Evolutionary conservation across 2,113 vertebrate genomes (phyloP).

Genomic region (Limanda limanda): DNA sequence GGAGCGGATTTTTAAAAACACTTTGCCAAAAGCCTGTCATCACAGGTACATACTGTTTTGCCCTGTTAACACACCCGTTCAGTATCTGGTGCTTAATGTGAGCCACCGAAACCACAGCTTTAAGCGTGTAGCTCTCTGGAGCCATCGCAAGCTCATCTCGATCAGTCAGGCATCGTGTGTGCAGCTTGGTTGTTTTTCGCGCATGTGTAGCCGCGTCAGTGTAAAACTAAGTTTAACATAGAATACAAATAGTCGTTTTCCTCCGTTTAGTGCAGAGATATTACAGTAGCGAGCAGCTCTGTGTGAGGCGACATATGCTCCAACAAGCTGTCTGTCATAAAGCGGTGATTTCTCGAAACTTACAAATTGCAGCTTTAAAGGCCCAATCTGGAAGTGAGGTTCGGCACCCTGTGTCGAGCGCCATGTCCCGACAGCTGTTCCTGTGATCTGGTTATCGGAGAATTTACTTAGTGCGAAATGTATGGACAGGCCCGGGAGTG

Average conservation of each 20-base stretch:
- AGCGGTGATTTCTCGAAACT: slow-evolving; percentile 73
- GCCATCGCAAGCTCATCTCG: slow-evolving; percentile 33
- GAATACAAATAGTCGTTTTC: slow-evolving; percentile 59
- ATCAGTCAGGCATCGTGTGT: slow-evolving; percentile 56
- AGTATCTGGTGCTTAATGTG: slow-evolving; percentile 40
- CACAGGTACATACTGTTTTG: slow-evolving; percentile 42
- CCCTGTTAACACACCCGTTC: slow-evolving; percentile 30
- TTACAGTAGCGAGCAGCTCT: slow-evolving; percentile 58
- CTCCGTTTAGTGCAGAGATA: slow-evolving; percentile 57
- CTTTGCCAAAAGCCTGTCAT: slow-evolving; percentile 57
- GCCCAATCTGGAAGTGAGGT: slow-evolving; percentile 78
- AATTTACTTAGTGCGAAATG: slow-evolving; percentile 40
- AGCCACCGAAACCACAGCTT: slow-evolving; percentile 60
- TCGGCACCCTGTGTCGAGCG: slow-evolving; percentile 40
- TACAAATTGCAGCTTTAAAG: slow-evolving; percentile 82
- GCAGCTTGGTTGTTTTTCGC: slow-evolving; percentile 64
- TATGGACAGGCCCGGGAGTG: slow-evolving; percentile 19
- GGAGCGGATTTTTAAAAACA: slow-evolving; percentile 46
- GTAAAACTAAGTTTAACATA: slow-evolving; percentile 69
- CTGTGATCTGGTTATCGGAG: slow-evolving; percentile 42
- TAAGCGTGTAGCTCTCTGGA: slow-evolving; percentile 48
- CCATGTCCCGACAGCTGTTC: slow-evolving; percentile 62
- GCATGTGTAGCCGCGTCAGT: slow-evolving; percentile 60
- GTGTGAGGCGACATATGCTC: slow-evolving; percentile 60
- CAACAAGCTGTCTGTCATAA: slow-evolving; percentile 68